Percentiles rank a stretch among this genome's conserved stretches.
Evolutionary conservation across 2,797 vertebrate species (phyloP).

Genomic region (Pseudocheirus occidentalis): DNA sequence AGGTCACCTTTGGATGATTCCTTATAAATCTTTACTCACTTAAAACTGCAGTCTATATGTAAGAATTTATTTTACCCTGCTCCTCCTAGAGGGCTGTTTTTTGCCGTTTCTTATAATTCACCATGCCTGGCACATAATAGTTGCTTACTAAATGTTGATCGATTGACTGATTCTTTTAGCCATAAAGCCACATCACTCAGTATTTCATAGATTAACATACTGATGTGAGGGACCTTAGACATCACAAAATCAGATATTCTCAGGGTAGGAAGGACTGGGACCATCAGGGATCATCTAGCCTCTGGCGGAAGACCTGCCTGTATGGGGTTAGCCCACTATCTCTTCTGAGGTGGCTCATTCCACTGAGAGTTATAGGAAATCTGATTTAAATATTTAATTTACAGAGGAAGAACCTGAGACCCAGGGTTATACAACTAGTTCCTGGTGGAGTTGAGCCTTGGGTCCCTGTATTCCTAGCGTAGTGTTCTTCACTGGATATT

Average conservation of each 20-base stretch:
- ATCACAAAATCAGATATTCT: not conserved
- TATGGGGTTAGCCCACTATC: not conserved
- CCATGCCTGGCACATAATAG: not conserved
- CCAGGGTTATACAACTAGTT: not conserved
- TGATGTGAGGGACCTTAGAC: not conserved
- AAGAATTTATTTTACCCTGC: not conserved
- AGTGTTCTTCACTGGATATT: not conserved
- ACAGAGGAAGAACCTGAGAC: not conserved
- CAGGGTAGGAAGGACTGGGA: not conserved
- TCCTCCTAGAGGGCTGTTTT: not conserved
- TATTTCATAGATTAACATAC: not conserved
- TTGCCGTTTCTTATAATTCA: not conserved
- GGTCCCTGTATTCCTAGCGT: not conserved
- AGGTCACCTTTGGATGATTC: constrained; percentile 34
- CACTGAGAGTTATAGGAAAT: not conserved
- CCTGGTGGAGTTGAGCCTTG: not conserved
- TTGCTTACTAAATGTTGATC: not conserved
- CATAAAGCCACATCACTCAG: not conserved
- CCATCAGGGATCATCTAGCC: not conserved
- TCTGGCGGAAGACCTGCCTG: not conserved
- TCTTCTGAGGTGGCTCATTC: not conserved
- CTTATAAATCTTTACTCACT: not conserved
- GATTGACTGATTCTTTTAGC: not conserved
- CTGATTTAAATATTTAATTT: not conserved
- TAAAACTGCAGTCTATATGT: not conserved